Percentiles rank a stretch among this genome's conserved stretches.
Conservation (phyloP, 2,113 vertebrate species). For the Poeciliopsis prolifica region DNA sequence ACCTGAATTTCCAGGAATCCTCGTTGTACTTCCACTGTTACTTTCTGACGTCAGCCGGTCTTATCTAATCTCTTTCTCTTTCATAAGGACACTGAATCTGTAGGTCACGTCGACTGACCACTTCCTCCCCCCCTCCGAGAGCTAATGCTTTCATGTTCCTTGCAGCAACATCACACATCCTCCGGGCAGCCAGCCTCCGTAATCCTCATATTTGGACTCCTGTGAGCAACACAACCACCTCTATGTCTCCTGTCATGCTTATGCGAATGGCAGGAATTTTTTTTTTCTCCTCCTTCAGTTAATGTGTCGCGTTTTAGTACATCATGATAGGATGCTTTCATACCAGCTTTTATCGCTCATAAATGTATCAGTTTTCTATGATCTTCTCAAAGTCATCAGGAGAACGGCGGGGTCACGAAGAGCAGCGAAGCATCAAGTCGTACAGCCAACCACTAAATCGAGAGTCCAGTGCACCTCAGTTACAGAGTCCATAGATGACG, state of each 20-base stretch:
- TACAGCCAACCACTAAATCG: too few relatives aligned
- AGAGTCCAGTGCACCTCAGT: too few relatives aligned
- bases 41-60: slow-evolving; percentile 55
- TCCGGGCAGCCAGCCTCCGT: slow-evolving; percentile 63
- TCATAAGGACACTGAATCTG: slow-evolving; percentile 76
- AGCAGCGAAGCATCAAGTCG: not conserved
- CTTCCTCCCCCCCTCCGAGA: slow-evolving; percentile 39
- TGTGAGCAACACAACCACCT: not conserved
- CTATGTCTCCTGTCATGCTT: not conserved
- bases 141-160: slow-evolving; percentile 76
- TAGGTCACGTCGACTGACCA: slow-evolving; percentile 69
- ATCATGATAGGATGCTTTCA: not conserved
- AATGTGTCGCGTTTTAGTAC: not conserved
- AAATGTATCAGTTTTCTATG: not conserved
- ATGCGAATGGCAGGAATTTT: not conserved
- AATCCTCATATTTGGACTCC: slow-evolving; percentile 67
- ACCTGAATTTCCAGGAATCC: slow-evolving; percentile 4
- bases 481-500: too few relatives aligned
- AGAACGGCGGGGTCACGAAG: not conserved
- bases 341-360: not conserved
- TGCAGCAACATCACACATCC: slow-evolving; percentile 73
- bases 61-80: slow-evolving; percentile 77
- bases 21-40: slow-evolving; percentile 24
- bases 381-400: not conserved
- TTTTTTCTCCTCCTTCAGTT: not conserved